A percentile compares a stretch with the other conserved stretches of the same genome.
These are phyloP conservation scores for Microcaecilia unicolor DNA, from an alignment of 2,797 vertebrate species.

Conservation along the genomic window DNA sequence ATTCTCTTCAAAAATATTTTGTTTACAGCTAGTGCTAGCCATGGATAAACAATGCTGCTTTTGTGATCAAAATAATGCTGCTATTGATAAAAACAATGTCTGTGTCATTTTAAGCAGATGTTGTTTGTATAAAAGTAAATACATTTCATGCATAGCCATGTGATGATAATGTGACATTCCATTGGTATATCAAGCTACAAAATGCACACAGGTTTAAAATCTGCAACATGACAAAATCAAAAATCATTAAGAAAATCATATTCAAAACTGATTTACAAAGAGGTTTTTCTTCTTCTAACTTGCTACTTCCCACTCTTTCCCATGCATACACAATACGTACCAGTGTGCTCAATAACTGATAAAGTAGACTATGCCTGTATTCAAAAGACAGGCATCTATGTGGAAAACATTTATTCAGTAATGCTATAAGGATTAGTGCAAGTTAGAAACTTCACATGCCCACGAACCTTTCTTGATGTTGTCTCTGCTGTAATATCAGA, in stretches of 20 bases:
- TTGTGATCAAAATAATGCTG: conserved; percentile 48
- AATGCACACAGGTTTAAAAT: conserved; percentile 61
- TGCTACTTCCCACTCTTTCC: neutral
- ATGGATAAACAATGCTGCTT: conserved; percentile 58
- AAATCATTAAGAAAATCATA: conserved; percentile 82
- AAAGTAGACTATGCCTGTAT: too few species aligned
- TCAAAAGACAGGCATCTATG: too few species aligned
- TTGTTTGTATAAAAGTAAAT: conserved; percentile 76
- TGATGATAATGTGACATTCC: conserved; percentile 94
- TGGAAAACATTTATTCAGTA: too few species aligned
- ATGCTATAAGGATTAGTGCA: too few species aligned
- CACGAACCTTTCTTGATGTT: too few species aligned
- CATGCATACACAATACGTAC: too few species aligned
- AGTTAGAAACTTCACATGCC: too few species aligned
- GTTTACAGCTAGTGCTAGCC: conserved; percentile 73
- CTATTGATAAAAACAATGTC: conserved; percentile 58
- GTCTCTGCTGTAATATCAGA: too few species aligned
- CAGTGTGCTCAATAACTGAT: too few species aligned
- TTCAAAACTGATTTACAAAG: conserved; percentile 44
- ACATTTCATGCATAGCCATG: conserved; percentile 86
- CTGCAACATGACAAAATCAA: conserved; percentile 81
- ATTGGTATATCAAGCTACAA: conserved; percentile 52
- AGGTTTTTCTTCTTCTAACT: neutral
- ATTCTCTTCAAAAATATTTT: conserved; percentile 82
- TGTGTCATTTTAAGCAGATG: conserved; percentile 63